Base-by-base conservation (phyloP, 2,888 invertebrate species). In the Xestia ashworthii region DNA sequence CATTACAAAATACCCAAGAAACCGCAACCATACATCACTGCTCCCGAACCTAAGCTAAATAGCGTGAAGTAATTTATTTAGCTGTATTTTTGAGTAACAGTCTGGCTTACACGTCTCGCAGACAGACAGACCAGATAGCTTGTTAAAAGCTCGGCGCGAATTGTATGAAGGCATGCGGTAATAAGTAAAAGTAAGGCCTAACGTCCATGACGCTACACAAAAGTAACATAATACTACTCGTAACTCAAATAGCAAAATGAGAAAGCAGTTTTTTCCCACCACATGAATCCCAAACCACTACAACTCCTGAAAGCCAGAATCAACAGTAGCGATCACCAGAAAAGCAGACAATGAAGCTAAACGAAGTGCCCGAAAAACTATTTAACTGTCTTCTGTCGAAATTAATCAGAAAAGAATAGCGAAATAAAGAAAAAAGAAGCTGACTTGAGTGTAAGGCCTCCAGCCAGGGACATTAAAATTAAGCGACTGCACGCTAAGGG, bases 31-130 rank as follows among this genome's bases (percentile, higher is more conserved):
- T 88, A 70, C 64, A 84, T 79, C 65, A 82, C 78, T 71, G 60
- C 72, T 76, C 74, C 71, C 60, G 32, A 62, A 76, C 74, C 68
- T 67, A 75, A 74, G 62, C 71, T 72, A 78, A 74, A 73, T 69
- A 76, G 53, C 76, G 38, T 62, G 44, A 50, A 74, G 75, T 87
- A 88, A 87, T 87, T 88, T 85, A 88, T 85, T 77, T 79, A 74
- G 74, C 82, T 60, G 81, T 88, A 85, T 85, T 85, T 88, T 83
- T 89, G 88, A 83, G 80, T 87, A 84, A 84, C 82, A 78, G 73
- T 72, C 74, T 72, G 19, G 74, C 73, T 67, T 16, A 50, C 58
- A 69, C 69, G 77, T 80, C 82, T 76, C 70, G 81, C 71, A 84
- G 80, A 81, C 80, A 79, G 88, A 86, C 89, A 86, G 85, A 80